Evolutionary conservation across 2,888 invertebrate species (phyloP), one percentile per base, ranked within the genome.

Genomic region (Catocala nupta): DNA sequence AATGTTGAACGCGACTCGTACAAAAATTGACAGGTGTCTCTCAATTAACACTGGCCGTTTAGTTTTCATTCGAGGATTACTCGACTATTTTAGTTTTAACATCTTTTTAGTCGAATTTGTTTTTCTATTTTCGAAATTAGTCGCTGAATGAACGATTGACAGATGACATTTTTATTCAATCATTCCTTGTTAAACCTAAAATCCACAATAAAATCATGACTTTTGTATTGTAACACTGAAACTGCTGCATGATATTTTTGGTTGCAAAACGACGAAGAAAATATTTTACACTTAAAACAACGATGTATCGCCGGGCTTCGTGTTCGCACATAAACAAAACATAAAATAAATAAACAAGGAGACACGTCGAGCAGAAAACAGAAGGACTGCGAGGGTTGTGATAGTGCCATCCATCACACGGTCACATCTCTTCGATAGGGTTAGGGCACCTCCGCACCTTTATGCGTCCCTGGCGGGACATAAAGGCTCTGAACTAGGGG

Each of bases 391-490:
- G 82, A 89, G 91, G 91, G 92, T 87, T 84, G 85, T 85, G 90
- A 90, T 90, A 89, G 91, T 86, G 88, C 90, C 89, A 94, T 94
- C 92, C 90, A 92, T 94, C 94, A 92, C 88, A 75, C 88, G 91
- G 91, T 89, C 91, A 89, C 92, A 90, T 91, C 86, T 83, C 88
- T 90, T 92, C 93, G 93, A 93, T 94, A 94, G 94, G 94, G 93
- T 94, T 94, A 93, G 90, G 90, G 87, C 90, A 90, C 86, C 90
- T 91, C 90, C 89, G 89, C 88, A 94, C 93, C 93, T 93, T 93
- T 94, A 94, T 93, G 93, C 70, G 88, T 93, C 94, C 93, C 94
- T 80, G 84, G 93, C 90, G 92, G 78, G 83, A 90, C 84, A 91
- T 93, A 93, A 93, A 89, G 85, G 87, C 89, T 85, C 89, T 84